Evolutionary conservation across 2,888 invertebrate species (phyloP).

Genomic region (Geotrupes spiniger): DNA sequence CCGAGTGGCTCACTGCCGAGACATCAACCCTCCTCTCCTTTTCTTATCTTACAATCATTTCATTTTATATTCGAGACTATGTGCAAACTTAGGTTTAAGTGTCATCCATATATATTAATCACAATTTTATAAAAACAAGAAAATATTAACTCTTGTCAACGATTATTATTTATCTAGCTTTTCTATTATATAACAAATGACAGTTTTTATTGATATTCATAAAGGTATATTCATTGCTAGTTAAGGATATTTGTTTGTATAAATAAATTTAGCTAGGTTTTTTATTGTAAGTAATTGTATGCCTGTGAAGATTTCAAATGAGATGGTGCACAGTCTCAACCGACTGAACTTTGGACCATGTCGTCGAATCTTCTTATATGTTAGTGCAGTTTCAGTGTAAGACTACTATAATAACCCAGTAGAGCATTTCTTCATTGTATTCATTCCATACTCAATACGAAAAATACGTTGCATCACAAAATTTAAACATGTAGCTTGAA

Average conservation of each 20-base stretch:
- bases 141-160: constrained; percentile 30
- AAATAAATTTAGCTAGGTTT: constrained; percentile 50
- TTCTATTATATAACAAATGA: constrained; percentile 31
- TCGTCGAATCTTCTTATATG: constrained; percentile 38
- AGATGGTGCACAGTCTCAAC: constrained; percentile 18
- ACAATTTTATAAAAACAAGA: constrained; percentile 34
- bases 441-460: constrained; percentile 42
- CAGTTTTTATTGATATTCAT: constrained; percentile 28
- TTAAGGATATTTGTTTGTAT: constrained; percentile 51
- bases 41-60: constrained; percentile 30
- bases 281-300: constrained; percentile 49
- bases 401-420: constrained; percentile 41
- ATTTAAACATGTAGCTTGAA: constrained; percentile 28
- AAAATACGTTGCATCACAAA: constrained; percentile 42
- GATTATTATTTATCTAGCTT: constrained; percentile 43
- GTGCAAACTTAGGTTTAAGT: constrained; percentile 51
- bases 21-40: constrained; percentile 16
- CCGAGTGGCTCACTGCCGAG: constrained; percentile 41
- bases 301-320: constrained; percentile 40
- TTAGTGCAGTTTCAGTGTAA: constrained; percentile 48
- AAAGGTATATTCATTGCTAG: constrained; percentile 47
- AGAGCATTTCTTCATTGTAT: constrained; percentile 44
- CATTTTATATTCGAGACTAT: constrained; percentile 41
- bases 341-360: constrained; percentile 16
- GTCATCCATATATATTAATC: constrained; percentile 37